Conservation (phyloP, 2,113 vertebrate genomes). For the Kryptolebias marmoratus region DNA sequence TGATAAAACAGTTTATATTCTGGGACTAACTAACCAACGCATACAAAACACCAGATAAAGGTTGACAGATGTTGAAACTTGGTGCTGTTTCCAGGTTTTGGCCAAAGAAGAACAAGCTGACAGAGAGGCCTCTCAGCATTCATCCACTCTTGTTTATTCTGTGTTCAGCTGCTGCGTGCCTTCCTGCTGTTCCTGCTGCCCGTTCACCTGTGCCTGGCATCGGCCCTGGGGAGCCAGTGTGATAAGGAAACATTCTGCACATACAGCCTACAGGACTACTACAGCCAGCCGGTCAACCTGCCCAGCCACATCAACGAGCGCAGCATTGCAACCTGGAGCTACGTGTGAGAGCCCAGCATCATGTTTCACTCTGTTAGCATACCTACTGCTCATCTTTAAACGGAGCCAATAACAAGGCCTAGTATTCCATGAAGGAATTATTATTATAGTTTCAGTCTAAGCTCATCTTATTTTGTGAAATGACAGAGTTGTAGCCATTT, state of each 20-base stretch:
- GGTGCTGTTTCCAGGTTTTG: neutral
- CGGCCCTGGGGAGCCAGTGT: constrained; percentile 69
- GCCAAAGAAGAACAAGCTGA: neutral
- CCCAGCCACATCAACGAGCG: constrained; percentile 78
- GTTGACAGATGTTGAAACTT: neutral
- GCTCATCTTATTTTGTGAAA: no score
- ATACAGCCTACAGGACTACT: constrained; percentile 70
- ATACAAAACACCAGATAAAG: no score
- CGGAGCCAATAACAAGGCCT: no score
- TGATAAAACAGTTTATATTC: no score
- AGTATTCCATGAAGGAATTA: no score
- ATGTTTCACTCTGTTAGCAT: no score
- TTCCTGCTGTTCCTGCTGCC: constrained; percentile 67
- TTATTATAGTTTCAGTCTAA: no score
- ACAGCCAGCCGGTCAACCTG: constrained; percentile 72
- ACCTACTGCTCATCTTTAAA: no score
- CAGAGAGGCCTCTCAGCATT: neutral
- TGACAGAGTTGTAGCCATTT: no score
- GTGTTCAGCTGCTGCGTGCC: constrained; percentile 59
- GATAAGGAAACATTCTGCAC: constrained; percentile 74
- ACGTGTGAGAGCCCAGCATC: constrained; percentile 68
- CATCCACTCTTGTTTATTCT: neutral
- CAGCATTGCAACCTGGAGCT: constrained; percentile 80
- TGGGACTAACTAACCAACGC: no score
- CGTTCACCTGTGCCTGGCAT: constrained; percentile 49